A percentile compares a stretch with the other conserved stretches of the same genome.
Conservation (phyloP, 1,140 invertebrate species). For the Pogonomyrmex californicus region DNA sequence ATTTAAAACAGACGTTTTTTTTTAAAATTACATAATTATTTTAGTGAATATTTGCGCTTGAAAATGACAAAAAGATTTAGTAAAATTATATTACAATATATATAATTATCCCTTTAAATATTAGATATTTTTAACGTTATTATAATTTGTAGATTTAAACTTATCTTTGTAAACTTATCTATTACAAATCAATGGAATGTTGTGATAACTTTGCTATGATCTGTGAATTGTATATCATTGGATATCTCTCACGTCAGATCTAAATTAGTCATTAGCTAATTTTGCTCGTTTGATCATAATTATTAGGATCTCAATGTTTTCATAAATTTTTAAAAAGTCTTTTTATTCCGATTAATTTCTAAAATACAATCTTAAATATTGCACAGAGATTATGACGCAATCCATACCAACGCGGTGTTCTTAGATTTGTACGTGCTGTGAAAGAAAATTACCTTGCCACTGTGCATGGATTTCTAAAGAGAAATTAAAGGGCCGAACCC, state of each 20-base stretch:
- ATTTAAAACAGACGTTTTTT: not conserved
- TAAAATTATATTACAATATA: too few relatives aligned
- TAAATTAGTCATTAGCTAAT: not conserved
- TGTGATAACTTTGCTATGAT: not conserved
- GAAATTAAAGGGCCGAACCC: not conserved
- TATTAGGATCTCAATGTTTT: not conserved
- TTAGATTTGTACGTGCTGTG: not conserved
- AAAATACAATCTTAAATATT: not conserved
- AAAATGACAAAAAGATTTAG: not conserved
- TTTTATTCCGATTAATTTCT: not conserved
- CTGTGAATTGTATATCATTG: not conserved
- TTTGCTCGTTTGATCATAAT: not conserved
- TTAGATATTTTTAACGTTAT: not conserved
- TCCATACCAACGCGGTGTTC: not conserved
- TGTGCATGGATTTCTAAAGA: slow-evolving; percentile 12
- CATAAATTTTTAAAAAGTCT: not conserved
- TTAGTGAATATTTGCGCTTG: not conserved
- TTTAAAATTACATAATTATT: not conserved
- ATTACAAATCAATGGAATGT: not conserved
- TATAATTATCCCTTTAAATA: not conserved
- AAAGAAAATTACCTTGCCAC: slow-evolving; percentile 8
- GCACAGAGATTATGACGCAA: not conserved
- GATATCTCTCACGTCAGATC: not conserved
- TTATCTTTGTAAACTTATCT: not conserved
- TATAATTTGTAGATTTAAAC: not conserved